Conservation (phyloP, 1,140 invertebrate species). For the Ceratina calcarata region DNA sequence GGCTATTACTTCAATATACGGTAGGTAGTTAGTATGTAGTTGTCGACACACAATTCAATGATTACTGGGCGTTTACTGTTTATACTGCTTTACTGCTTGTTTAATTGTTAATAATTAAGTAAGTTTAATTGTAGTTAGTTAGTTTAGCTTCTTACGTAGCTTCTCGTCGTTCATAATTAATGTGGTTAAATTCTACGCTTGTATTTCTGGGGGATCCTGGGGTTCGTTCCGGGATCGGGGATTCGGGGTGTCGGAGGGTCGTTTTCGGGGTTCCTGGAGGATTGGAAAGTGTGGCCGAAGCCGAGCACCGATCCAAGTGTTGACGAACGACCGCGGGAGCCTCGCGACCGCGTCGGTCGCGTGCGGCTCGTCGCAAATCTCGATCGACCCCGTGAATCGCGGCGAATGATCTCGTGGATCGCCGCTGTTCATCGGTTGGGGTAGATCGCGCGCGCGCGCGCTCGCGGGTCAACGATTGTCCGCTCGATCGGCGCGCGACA, state of each 20-base stretch:
- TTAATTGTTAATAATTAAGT: conserved; percentile 81
- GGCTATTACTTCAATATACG: conserved; percentile 82
- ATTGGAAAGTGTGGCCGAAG: conserved; percentile 46
- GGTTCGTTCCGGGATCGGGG: not conserved
- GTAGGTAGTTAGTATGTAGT: conserved; percentile 82
- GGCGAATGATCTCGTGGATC: not conserved
- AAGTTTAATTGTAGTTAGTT: conserved; percentile 82
- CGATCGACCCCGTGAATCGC: not conserved
- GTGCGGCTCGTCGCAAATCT: conserved; percentile 12
- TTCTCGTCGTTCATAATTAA: conserved; percentile 77
- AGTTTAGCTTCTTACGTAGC: conserved; percentile 79
- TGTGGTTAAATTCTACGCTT: conserved; percentile 80
- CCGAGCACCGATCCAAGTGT: conserved; percentile 43
- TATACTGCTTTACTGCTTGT: conserved; percentile 81
- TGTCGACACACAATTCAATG: conserved; percentile 82
- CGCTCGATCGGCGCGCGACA: conserved; percentile 61
- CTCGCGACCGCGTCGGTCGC: not conserved
- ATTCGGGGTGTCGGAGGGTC: not conserved
- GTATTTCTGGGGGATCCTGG: conserved; percentile 58
- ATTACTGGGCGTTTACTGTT: conserved; percentile 80
- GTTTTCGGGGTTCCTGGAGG: conserved; percentile 14
- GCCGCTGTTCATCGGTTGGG: not conserved
- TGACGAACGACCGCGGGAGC: conserved; percentile 36
- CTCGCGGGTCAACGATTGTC: conserved; percentile 58
- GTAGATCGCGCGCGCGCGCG: conserved; percentile 2